Base-by-base conservation (phyloP, 2,113 vertebrate genomes). In the Barnardius zonarius region DNA sequence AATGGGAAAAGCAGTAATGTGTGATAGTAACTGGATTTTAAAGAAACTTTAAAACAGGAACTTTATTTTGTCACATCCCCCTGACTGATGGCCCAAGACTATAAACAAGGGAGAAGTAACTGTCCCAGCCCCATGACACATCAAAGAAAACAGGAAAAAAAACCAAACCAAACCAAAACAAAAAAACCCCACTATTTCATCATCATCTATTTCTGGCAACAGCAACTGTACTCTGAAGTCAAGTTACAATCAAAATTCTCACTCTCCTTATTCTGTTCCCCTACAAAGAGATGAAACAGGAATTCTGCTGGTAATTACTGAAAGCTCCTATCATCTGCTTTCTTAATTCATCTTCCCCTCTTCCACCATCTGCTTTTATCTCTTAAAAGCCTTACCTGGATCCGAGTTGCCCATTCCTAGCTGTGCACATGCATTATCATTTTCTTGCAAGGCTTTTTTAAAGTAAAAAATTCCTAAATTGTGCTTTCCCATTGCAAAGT, bases 401-500 rank as follows among this genome's bases (percentile, higher is more conserved):
- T 98, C 99, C 6, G 97, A 97, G 92, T 97, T 97, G 66, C 98
- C 97, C 0, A 97, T 97, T 64, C 98, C 98, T 73, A 99, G 98
- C 93, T 99, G 99, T 33, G 98, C 98, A 92, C 99, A 99, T 1
- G 98, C 99, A 81, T 98, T 98, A 94, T 99, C 99, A 0, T 99
- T 99, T 97, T 99, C 99, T 96, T 99, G 99, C 49, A 99, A 98
- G 9, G 99, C 99, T 96, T 99, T 99, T 98, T 99, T 99, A 97
- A 99, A 99, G 97, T 99, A 99, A 98, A 99, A 99, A 95, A 99
- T 99, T 57, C 99, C 99, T 59, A 99, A 98, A 64, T 99, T 99
- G 97, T 99, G 99, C 95, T 99, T 99, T 93, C 99, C 99, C 99
- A 99, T 99, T 48, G 99, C 99, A 97, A 99, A 99, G 97, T 99